Base-by-base conservation (phyloP, 2,888 invertebrate species). In the Kryphioiulus occultus region DNA sequence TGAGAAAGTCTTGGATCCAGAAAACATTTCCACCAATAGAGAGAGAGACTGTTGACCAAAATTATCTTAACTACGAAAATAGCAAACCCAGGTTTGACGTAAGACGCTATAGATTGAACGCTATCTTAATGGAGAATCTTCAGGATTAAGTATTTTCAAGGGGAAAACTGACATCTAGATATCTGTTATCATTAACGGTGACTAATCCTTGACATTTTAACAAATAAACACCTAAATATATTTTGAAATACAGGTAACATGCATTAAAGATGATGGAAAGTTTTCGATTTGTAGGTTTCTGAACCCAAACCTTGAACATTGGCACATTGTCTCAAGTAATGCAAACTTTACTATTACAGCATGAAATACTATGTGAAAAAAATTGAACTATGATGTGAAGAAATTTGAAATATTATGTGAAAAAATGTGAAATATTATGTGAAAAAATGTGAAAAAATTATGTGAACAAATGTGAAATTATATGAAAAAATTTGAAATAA, bases 1-100 rank as follows among this genome's bases (percentile, higher is more conserved):
- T 39, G 44, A 85, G 39, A 85, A 85, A 39, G 85, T 85, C 26
- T 42, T 12, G 85, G 85, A 42, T 44, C 39, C 39, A 42, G 39
- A 39, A 39, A 84, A 85, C 12, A 39, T 26, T 35, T 85, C 85
- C 39, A 85, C 85, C 85, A 85, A 85, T 85, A 85, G 44, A 15
- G 30, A 22, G 22, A 85, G 39, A 39, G 85, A 22, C 44, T 5
- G n/a, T 9, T 30, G 78, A 85, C 39, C 35, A 9, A 26, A 12
- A n/a, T n/a, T 5, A 53, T n/a, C 53, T n/a, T 53, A n/a, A 68
- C 22, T 26, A 68, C 26, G 68, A 84, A 84, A 35, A 84, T 84
- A 84, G 68, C 84, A 35, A 78, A 42, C 39, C 39, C 10, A 39
- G 39, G 85, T 85, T 85, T 39, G 85, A 85, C 85, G 85, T 39